A percentile compares a stretch with the other conserved stretches of the same genome.
Conservation (phyloP, 1,140 invertebrate species). For the Dreissena polymorpha region DNA sequence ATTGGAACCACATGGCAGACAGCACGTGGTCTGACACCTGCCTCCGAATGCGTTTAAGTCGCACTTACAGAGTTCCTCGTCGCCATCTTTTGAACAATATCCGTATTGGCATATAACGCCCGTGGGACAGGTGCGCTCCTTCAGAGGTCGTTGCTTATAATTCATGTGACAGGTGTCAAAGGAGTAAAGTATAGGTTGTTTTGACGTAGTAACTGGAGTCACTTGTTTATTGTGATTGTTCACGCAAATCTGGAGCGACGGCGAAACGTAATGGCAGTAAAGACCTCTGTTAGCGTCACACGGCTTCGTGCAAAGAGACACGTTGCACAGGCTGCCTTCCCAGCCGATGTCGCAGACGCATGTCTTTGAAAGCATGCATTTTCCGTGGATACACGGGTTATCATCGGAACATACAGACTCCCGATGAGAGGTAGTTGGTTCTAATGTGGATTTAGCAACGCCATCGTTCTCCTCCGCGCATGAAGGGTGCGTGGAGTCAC, state of each 20-base stretch:
- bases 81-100: neutral
- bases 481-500: constrained; percentile 15
- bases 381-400: neutral
- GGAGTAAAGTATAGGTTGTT: too few species aligned
- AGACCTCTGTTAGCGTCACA: neutral
- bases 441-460: neutral
- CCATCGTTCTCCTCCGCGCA: constrained; percentile 7
- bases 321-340: constrained; percentile 26
- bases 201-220: neutral
- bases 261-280: constrained; percentile 16
- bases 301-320: neutral
- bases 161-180: constrained; percentile 4
- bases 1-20: neutral
- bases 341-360: constrained; percentile 40
- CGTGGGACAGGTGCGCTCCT: neutral
- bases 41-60: neutral
- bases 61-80: neutral
- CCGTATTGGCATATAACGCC: constrained; percentile 27
- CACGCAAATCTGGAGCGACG: constrained; percentile 5
- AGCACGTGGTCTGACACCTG: neutral
- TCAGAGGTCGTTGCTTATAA: neutral
- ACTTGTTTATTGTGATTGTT: neutral
- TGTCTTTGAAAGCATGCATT: neutral
- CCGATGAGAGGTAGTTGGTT: neutral
- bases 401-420: neutral